Percentiles rank a stretch among this genome's conserved stretches.
These are phyloP conservation scores for Sarcophaga variegata DNA, from an alignment of 2,888 invertebrate genomes.

Conservation along the genomic window DNA sequence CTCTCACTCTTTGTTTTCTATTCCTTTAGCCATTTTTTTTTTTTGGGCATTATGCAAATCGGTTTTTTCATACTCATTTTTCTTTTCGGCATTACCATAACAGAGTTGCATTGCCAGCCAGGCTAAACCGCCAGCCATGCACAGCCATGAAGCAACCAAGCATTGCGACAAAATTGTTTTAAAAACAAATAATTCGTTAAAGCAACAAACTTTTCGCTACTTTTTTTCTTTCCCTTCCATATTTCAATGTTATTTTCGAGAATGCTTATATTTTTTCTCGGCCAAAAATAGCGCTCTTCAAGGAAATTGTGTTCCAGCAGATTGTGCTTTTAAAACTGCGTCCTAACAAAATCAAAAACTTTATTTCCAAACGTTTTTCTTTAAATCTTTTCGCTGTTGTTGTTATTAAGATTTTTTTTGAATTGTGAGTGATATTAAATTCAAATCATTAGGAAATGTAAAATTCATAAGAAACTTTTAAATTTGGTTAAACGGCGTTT, in stretches of 20 bases:
- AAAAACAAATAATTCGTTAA: slow-evolving; percentile 69
- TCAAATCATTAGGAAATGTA: slow-evolving; percentile 50
- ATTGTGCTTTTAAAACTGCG: slow-evolving; percentile 46
- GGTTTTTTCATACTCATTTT: slow-evolving; percentile 20
- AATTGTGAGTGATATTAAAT: slow-evolving; percentile 32
- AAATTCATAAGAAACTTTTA: slow-evolving; percentile 42
- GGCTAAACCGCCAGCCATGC: slow-evolving; percentile 16
- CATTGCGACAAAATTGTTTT: slow-evolving; percentile 56
- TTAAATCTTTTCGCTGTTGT: background rate
- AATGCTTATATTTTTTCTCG: slow-evolving; percentile 27
- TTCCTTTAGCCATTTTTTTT: slow-evolving; percentile 18
- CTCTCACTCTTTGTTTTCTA: background rate
- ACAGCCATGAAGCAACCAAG: slow-evolving; percentile 24
- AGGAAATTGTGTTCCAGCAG: slow-evolving; percentile 62
- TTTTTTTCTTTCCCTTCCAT: background rate
- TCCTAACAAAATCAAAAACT: slow-evolving; percentile 51
- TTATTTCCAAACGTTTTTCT: slow-evolving; percentile 5
- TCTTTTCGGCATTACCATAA: background rate
- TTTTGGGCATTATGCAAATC: slow-evolving; percentile 47
- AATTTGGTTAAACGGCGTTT: slow-evolving; percentile 22
- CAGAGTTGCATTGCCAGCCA: background rate
- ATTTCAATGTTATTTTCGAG: slow-evolving; percentile 19
- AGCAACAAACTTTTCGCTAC: slow-evolving; percentile 55
- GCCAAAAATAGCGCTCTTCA: slow-evolving; percentile 25
- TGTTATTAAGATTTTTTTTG: slow-evolving; percentile 2